Base-by-base conservation (phyloP, 1,140 invertebrate species). In the Drosophila ogumai region DNA sequence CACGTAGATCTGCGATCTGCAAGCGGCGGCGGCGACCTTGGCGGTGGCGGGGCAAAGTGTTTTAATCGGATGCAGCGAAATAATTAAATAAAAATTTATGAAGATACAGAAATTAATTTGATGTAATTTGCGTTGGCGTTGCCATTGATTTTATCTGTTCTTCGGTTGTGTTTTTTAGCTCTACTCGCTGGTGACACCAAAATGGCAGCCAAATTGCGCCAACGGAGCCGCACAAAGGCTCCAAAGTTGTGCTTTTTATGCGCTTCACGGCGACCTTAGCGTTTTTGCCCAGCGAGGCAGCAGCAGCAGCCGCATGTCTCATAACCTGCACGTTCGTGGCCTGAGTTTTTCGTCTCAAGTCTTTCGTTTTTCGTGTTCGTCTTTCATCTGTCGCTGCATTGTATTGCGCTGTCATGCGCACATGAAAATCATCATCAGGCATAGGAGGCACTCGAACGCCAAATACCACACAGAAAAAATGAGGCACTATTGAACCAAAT, bases 351-450 rank as follows among this genome's bases (percentile, higher is more conserved):
- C 85, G 75, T 81, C 65, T 50, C 52, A 54, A 38, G 52, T 55
- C 36, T 55, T 55, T 55, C 52, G 52, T 55, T 55, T 55, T 55
- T 55, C 52, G 52, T 55, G 52, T 73, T 73, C 61, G 36, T 65
- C 59, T 64, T 54, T 66, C 31, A 46, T 36, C 47, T 56, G 47
- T 34, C 31, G 63, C 66, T 85, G 81, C 81, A 90, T 88, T 90
- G 81, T 90, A 90, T 88, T 88, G 85, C 85, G 85, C 78, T 88
- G 81, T 88, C 82, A 87, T 87, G 85, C 80, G 76, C 82, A 88
- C 60, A 88, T 87, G 80, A 87, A 87, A 87, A 82, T 86, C 79
- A 85, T 80, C 81, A 82, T 65, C 72, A 55, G 22, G 52, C 66
- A 38, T 41, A 40, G 22, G 22, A 44, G 25, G n/a, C n/a, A n/a